Conservation (phyloP, 2,113 vertebrate species). For the Eulemur rufifrons region DNA sequence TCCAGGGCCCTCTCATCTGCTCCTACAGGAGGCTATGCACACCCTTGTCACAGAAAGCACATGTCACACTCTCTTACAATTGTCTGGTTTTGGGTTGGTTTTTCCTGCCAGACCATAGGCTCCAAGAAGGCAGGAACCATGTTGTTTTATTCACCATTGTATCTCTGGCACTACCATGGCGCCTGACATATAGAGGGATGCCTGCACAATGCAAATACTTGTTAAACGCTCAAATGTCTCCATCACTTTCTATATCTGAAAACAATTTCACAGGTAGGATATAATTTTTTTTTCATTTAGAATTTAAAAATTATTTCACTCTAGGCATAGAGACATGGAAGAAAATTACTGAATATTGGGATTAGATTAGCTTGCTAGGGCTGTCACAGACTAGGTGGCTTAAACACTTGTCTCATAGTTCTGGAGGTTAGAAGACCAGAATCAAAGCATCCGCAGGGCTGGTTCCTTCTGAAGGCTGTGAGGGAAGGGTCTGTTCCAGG, state of each 20-base stretch:
- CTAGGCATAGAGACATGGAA: not conserved
- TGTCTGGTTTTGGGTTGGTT: not conserved
- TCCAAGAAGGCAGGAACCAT: not conserved
- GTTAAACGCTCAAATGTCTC: not conserved
- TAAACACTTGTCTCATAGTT: not conserved
- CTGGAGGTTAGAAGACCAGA: not conserved
- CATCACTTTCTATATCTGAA: not conserved
- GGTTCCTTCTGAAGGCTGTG: not conserved
- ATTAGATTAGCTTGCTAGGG: not conserved
- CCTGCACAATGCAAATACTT: not conserved
- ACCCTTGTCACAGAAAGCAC: not conserved
- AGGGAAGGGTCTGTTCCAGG: not conserved
- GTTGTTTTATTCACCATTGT: not conserved
- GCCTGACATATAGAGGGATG: not conserved
- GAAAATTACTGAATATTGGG: not conserved
- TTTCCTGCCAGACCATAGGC: not conserved
- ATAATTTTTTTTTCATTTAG: not conserved
- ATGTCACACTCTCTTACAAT: not conserved
- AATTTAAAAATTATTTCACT: not conserved
- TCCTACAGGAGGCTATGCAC: not conserved
- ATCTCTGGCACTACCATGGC: not conserved
- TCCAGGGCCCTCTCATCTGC: not conserved
- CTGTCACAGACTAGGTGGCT: not conserved
- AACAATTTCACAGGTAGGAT: not conserved
- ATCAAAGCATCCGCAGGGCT: not conserved